These are phyloP conservation scores for Oryzias woworae DNA, from an alignment of 2,113 vertebrate genomes.

Conservation along the genomic window DNA sequence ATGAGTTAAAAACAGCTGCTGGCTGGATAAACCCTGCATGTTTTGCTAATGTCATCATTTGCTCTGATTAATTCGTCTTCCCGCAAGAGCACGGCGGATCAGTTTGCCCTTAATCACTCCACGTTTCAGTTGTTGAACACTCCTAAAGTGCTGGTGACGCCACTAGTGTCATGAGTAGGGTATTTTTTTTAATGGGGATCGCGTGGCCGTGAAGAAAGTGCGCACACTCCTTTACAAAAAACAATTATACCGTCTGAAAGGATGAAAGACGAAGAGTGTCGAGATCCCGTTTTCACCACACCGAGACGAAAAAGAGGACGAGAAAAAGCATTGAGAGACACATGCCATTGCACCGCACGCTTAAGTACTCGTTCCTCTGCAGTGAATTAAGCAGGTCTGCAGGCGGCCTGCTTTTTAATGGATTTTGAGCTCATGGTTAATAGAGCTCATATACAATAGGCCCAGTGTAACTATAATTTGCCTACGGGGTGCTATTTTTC, in stretches of 20 bases:
- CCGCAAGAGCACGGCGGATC: no score
- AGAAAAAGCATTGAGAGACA: slow-evolving; percentile 2
- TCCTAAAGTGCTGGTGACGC: not conserved
- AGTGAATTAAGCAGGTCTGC: slow-evolving; percentile 41
- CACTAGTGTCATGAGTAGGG: not conserved
- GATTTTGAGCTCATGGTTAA: slow-evolving; percentile 46
- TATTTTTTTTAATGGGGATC: slow-evolving; percentile 42
- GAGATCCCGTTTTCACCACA: not conserved
- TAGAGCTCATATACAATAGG: slow-evolving; percentile 51
- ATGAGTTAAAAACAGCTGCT: no score
- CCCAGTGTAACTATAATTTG: slow-evolving; percentile 53
- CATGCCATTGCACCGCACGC: slow-evolving; percentile 13
- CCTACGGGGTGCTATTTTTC: slow-evolving; percentile 55
- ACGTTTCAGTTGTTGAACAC: no score
- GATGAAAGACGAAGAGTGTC: slow-evolving; percentile 32
- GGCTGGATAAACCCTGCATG: no score
- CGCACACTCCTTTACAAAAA: slow-evolving; percentile 16
- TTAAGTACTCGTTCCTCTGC: slow-evolving; percentile 39
- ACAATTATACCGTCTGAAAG: slow-evolving; percentile 36
- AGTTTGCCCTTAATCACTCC: no score
- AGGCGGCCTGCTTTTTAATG: slow-evolving; percentile 52
- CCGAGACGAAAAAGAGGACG: not conserved
- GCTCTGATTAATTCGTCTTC: no score
- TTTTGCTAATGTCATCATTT: no score
- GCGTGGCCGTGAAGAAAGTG: slow-evolving; percentile 19